Evolutionary conservation across 2,797 vertebrate genomes (phyloP).

Genomic region (Nannoperca australis): DNA sequence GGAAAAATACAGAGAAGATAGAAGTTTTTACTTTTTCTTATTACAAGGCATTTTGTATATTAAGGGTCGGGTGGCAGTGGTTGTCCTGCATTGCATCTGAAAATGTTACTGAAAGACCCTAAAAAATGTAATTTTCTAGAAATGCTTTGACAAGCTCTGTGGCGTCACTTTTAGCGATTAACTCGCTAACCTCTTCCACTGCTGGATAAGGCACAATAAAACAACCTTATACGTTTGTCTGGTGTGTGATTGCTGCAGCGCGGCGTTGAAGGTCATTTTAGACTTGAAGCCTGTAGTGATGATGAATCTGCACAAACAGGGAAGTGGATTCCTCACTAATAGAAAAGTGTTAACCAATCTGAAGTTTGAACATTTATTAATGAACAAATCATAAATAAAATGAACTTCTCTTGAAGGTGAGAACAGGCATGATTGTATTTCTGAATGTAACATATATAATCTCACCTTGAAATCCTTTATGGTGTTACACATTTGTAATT

Average conservation of each 20-base stretch:
- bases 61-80: slow-evolving; percentile 13
- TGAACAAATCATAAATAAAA: neutral
- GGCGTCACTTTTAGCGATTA: slow-evolving; percentile 13
- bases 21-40: slow-evolving; percentile 33
- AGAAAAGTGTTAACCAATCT: neutral
- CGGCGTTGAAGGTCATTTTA: slow-evolving; percentile 1
- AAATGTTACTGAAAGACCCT: slow-evolving; percentile 25
- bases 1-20: slow-evolving; percentile 7
- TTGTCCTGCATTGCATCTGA: neutral
- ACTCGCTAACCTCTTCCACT: slow-evolving; percentile 7
- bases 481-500: neutral
- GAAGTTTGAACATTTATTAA: neutral
- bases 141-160: slow-evolving; percentile 20
- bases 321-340: neutral
- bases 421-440: neutral
- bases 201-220: slow-evolving; percentile 66
- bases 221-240: slow-evolving; percentile 1
- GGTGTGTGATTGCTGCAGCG: slow-evolving; percentile 15
- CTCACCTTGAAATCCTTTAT: neutral
- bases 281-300: neutral
- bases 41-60: slow-evolving; percentile 28
- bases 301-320: slow-evolving; percentile 3
- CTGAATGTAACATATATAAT: neutral
- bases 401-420: neutral
- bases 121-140: slow-evolving; percentile 3